Evolutionary conservation across 2,888 invertebrate species (phyloP).

Genomic region (Orthonevra nobilis): DNA sequence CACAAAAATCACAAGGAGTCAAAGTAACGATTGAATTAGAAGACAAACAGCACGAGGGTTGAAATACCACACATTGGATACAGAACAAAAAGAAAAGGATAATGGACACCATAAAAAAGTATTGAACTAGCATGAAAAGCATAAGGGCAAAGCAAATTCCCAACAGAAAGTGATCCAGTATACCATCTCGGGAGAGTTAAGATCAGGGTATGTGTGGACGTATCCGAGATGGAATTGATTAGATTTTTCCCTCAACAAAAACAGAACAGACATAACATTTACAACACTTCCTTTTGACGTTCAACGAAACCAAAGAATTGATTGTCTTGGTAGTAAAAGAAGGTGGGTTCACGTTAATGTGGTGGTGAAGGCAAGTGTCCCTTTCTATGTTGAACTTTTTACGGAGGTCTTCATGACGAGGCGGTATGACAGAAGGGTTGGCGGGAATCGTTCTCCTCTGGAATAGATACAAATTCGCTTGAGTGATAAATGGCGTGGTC

Average conservation of each 20-base stretch:
- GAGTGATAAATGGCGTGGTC: background rate
- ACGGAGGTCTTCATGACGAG: conserved; percentile 3
- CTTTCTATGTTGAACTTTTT: no score
- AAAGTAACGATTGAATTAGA: background rate
- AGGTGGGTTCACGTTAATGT: no score
- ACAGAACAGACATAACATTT: background rate
- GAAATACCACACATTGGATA: background rate
- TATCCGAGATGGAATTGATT: conserved; percentile 2
- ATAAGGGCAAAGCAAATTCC: background rate
- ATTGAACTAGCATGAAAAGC: conserved; percentile 28
- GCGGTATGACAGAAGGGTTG: background rate
- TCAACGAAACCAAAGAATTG: background rate
- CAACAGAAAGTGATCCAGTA: no score
- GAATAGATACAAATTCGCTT: background rate
- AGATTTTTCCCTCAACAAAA: background rate
- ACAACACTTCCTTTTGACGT: background rate
- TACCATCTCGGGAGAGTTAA: no score
- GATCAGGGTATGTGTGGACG: no score
- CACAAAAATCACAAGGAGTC: conserved; percentile 3
- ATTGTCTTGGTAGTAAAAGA: conserved; percentile 2
- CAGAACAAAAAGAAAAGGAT: conserved; percentile 1
- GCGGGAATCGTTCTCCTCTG: background rate
- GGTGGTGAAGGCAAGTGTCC: no score
- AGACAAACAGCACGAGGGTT: background rate
- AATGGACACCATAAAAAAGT: conserved; percentile 14